A percentile compares a stretch with the other conserved stretches of the same genome.
Conservation (phyloP, 2,888 invertebrate species). For the Polia nebulosa region DNA sequence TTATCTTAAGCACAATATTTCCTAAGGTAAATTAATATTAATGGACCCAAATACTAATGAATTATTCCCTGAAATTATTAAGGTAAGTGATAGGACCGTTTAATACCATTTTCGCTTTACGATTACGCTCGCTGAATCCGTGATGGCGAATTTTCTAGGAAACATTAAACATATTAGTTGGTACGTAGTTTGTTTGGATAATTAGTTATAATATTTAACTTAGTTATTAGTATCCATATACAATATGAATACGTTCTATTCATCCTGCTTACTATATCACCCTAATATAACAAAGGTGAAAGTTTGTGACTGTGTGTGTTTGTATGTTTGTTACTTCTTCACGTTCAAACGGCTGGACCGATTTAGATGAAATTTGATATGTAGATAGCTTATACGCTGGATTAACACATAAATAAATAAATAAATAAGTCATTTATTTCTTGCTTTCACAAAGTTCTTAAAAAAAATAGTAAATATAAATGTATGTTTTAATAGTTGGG, state of each 20-base stretch:
- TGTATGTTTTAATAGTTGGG: too few relatives aligned
- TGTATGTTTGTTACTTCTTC: too few relatives aligned
- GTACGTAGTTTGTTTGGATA: not conserved
- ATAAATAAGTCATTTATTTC: too few relatives aligned
- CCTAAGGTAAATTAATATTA: constrained; percentile 23
- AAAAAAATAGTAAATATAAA: too few relatives aligned
- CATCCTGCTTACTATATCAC: too few relatives aligned
- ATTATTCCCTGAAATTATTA: constrained; percentile 36
- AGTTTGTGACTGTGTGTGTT: too few relatives aligned
- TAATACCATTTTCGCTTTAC: constrained; percentile 21
- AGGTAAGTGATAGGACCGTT: constrained; percentile 6
- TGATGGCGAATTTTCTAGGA: constrained; percentile 7
- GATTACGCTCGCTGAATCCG: constrained; percentile 14
- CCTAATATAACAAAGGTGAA: too few relatives aligned
- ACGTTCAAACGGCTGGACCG: too few relatives aligned
- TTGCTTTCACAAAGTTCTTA: too few relatives aligned
- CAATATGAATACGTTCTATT: not conserved
- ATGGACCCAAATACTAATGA: constrained; percentile 33
- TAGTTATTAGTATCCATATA: not conserved
- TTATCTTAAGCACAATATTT: constrained; percentile 15
- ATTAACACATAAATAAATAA: too few relatives aligned
- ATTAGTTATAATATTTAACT: constrained; percentile 13
- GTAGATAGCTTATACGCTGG: too few relatives aligned
- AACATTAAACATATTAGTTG: not conserved
- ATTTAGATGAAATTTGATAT: too few relatives aligned